These are phyloP conservation scores for Vulpes lagopus DNA, from an alignment of 2,113 vertebrate genomes.

Conservation along the genomic window DNA sequence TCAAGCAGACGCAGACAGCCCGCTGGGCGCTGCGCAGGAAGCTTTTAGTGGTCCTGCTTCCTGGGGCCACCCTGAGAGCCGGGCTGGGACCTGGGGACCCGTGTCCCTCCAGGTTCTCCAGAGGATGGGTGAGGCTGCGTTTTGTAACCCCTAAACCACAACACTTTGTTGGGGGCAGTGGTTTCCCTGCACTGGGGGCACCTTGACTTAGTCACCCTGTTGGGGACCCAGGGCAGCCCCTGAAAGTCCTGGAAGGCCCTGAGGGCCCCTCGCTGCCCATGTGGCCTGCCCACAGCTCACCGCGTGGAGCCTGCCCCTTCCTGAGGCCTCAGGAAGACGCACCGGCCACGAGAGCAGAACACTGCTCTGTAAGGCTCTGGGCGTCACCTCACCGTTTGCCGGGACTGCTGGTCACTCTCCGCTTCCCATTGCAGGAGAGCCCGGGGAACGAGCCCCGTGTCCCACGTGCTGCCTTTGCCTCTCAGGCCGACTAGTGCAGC, in stretches of 20 bases:
- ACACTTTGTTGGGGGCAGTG: too few relatives aligned
- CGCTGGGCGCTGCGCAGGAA: fast-evolving
- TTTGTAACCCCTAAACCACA: not conserved
- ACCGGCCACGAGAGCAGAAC: not conserved
- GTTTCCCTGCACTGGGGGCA: too few relatives aligned
- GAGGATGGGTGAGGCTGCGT: fast-evolving
- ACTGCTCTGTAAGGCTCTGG: not conserved
- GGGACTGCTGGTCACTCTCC: not conserved
- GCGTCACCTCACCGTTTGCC: fast-evolving
- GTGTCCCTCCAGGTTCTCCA: not conserved
- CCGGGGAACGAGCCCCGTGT: fast-evolving
- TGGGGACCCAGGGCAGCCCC: too few relatives aligned
- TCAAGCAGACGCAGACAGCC: fast-evolving
- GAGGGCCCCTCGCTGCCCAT: fast-evolving
- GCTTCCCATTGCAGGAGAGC: fast-evolving
- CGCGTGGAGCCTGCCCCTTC: not conserved
- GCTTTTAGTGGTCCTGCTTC: not conserved
- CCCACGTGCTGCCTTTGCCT: not conserved
- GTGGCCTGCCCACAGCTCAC: fast-evolving
- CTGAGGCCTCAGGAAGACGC: too few relatives aligned
- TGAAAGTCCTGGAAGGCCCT: fast-evolving
- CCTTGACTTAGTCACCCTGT: too few relatives aligned
- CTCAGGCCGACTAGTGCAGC: too few relatives aligned
- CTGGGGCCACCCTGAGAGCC: fast-evolving
- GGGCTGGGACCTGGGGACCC: not conserved